Evolutionary conservation across 2,113 vertebrate genomes (phyloP), one percentile per base, ranked within the genome.

Genomic region (Sorex araneus): DNA sequence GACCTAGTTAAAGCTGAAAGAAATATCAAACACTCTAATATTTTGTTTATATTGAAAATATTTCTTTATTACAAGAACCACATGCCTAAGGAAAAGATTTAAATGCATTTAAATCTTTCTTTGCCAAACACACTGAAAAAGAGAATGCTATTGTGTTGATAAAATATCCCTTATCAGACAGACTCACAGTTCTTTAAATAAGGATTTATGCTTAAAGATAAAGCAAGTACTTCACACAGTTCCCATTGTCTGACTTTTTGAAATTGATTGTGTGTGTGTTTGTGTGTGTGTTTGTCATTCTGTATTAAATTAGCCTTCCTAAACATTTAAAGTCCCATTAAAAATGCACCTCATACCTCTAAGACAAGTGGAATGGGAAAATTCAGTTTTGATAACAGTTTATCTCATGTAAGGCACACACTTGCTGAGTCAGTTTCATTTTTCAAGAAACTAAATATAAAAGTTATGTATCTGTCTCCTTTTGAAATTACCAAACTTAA

Each of bases 121-220:
- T 81, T 36, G 23, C 66, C 83, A 71, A 77, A 3, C 1, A 50
- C 3, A 16, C 43, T 63, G 15, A 82, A 90, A 78, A 43, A 67
- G 34, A 79, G 13, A 36, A 8, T 77, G 28, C 63, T 36, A 91
- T 47, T 91, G 63, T 84, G 45, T 25, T 71, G 87, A 73, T 84
- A 74, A 93, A 66, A 77, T 91, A 88, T 32, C 15, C 19, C 28
- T 91, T 81, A 77, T 82, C 69, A 92, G 77, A 50, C 36, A 84
- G 13, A 84, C 30, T 67, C 16, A 63, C 13, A 28, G 67, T 71
- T 92, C 50, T 90, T 19, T 90, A 90, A 75, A 84, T 43, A 90
- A 50, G 4, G 12, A 23, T 82, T 3, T 43, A 69, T 82, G 67
- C 28, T 63, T 80, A 75, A 78, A 78, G 40, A 50, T 69, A 79